Evolutionary conservation across 2,797 vertebrate genomes (phyloP).

Genomic region (Gallinago nigripennis): DNA sequence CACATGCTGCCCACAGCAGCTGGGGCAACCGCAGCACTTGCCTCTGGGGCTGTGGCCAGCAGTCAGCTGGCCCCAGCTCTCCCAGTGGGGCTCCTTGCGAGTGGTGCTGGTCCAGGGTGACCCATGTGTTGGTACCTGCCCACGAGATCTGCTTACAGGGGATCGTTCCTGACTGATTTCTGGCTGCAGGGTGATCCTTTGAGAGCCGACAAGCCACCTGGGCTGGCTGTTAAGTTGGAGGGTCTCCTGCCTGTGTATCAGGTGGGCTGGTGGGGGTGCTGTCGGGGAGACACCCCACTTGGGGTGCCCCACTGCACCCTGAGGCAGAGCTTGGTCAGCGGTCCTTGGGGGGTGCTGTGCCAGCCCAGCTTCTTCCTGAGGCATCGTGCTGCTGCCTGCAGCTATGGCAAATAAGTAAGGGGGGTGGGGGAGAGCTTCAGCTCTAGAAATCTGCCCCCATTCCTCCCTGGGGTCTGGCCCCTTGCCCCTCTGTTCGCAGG

Average conservation of each 20-base stretch:
- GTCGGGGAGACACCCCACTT: background rate
- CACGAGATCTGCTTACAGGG: background rate
- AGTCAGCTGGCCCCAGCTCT: background rate
- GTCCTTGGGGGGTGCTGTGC: background rate
- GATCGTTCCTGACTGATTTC: accelerated
- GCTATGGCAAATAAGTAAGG: background rate
- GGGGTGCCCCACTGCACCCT: background rate
- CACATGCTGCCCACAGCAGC: accelerated
- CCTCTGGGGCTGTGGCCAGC: background rate
- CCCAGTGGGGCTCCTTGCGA: accelerated
- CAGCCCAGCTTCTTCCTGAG: background rate
- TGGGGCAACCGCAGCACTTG: accelerated
- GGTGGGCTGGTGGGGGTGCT: background rate
- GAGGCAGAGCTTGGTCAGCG: background rate
- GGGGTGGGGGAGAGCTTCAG: background rate
- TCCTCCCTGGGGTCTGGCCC: background rate
- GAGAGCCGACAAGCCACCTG: accelerated
- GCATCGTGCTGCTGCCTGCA: background rate
- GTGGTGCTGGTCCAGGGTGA: background rate
- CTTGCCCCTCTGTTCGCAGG: background rate
- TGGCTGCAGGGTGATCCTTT: background rate
- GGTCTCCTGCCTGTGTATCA: background rate
- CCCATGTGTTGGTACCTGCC: accelerated
- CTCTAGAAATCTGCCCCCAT: background rate
- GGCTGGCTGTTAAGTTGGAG: background rate